Percentiles rank a stretch among this genome's conserved stretches.
These are phyloP conservation scores for Dromius quadrimaculatus DNA, from an alignment of 2,888 invertebrate genomes.

Conservation along the genomic window DNA sequence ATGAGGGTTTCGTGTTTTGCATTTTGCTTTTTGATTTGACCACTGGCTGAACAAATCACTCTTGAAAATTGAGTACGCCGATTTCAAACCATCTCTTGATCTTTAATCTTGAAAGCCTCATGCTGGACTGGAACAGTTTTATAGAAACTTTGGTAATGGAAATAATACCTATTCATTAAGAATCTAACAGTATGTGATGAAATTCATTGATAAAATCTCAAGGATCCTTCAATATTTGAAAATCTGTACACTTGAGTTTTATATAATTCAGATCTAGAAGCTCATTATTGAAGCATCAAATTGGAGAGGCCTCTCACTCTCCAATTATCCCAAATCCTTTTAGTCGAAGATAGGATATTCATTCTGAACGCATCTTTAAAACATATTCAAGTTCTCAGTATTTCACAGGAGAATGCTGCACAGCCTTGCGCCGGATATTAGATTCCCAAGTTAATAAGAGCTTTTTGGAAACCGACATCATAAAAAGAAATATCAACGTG, in stretches of 20 bases:
- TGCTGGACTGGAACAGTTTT: neutral
- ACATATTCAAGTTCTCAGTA: constrained; percentile 8
- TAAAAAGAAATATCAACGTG: constrained; percentile 27
- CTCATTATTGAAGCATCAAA: too few relatives aligned
- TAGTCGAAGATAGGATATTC: too few relatives aligned
- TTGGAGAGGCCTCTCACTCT: too few relatives aligned
- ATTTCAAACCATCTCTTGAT: constrained; percentile 15
- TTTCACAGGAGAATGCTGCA: constrained; percentile 22
- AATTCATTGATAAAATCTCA: neutral
- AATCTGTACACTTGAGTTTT: neutral
- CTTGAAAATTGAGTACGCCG: constrained; percentile 11
- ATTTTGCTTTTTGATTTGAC: neutral
- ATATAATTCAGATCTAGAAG: too few relatives aligned
- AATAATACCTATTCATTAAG: neutral
- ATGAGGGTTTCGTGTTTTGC: constrained; percentile 14
- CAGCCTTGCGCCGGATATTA: constrained; percentile 27
- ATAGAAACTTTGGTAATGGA: neutral
- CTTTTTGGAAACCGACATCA: constrained; percentile 21
- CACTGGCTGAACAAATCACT: neutral
- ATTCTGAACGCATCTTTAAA: too few relatives aligned
- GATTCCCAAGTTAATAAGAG: constrained; percentile 35
- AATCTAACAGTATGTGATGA: neutral
- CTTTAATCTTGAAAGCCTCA: constrained; percentile 19
- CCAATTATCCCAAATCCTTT: too few relatives aligned
- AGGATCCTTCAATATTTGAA: neutral